Base-by-base conservation (phyloP, 2,888 invertebrate genomes). In the Melanotus villosus region DNA sequence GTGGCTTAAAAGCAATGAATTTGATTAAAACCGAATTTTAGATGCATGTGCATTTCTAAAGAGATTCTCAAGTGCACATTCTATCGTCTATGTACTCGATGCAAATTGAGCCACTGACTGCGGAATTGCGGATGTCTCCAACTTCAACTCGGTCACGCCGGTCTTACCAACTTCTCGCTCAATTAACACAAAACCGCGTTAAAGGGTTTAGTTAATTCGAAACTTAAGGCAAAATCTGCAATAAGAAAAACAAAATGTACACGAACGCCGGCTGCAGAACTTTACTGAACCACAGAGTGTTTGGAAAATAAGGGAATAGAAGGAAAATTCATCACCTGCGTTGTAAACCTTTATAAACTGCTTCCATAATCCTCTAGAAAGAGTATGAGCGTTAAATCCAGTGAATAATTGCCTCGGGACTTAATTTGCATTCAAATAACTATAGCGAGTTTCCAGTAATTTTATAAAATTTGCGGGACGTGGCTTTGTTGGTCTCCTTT, bases 391-490 rank as follows among this genome's bases (percentile, higher is more conserved):
- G 71, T 73, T 75, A 76, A 76, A 75, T 76, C 73, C 76, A 63
- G 73, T 76, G 75, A 76, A 76, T 76, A 76, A 76, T 76, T 76
- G 77, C 77, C 68, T 65, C 71, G 58, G 72, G 73, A 70, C 75
- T 73, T 77, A 75, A 77, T 77, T 76, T 77, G 75, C 74, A 77
- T 77, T 77, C 75, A 75, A 76, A 76, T 76, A 75, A 75, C 74
- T 73, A 73, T 65, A 70, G 68, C 71, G 72, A 72, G 72, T 70
- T 68, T 66, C 60, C 65, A 65, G 67, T 66, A 71, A 72, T 72
- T 69, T 58, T 57, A 62, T 69, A 62, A 63, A 71, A 71, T 72
- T 72, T 70, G 63, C 57, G 52, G 41, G 52, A 64, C 68, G 62
- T 54, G 54, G 62, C 30, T 65, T 68, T 45, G 60, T 59, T 64